These are phyloP conservation scores for Cyclophora punctaria DNA, from an alignment of 2,888 invertebrate genomes.

Conservation along the genomic window DNA sequence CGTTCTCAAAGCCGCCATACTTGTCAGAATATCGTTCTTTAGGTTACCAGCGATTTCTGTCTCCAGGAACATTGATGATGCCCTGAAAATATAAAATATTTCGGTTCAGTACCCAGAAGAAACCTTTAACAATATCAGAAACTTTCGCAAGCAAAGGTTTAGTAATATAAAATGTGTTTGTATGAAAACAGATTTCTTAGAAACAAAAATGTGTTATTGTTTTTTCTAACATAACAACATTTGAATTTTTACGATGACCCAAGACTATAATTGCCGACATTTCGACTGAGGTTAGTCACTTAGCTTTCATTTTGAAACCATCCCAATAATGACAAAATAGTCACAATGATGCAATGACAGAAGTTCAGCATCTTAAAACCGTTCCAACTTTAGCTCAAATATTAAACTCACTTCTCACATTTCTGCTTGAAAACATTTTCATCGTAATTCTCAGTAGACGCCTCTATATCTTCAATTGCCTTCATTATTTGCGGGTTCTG, in stretches of 20 bases:
- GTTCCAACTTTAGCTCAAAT: background rate
- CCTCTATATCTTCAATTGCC: constrained; percentile 67
- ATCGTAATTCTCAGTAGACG: constrained; percentile 64
- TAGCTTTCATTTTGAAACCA: too few relatives aligned
- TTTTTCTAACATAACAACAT: too few relatives aligned
- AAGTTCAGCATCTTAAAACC: background rate
- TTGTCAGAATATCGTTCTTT: constrained; percentile 38
- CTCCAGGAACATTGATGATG: constrained; percentile 49
- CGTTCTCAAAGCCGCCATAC: constrained; percentile 39
- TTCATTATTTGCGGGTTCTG: constrained; percentile 51
- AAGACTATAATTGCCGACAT: too few relatives aligned
- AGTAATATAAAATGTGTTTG: too few relatives aligned
- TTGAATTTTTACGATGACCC: too few relatives aligned
- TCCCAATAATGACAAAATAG: background rate
- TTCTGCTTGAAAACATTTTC: constrained; percentile 63
- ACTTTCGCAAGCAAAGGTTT: too few relatives aligned
- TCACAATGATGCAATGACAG: background rate
- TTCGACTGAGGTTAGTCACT: too few relatives aligned
- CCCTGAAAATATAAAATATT: constrained; percentile 35
- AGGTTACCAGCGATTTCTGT: constrained; percentile 56
- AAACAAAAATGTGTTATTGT: too few relatives aligned
- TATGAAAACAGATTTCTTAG: too few relatives aligned
- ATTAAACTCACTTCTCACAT: constrained; percentile 54
- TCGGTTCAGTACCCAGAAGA: too few relatives aligned
- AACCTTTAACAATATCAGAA: too few relatives aligned